Percentiles rank a stretch among this genome's conserved stretches.
These are phyloP conservation scores for Condylostylus longicornis DNA, from an alignment of 1,140 invertebrate species.

Conservation along the genomic window DNA sequence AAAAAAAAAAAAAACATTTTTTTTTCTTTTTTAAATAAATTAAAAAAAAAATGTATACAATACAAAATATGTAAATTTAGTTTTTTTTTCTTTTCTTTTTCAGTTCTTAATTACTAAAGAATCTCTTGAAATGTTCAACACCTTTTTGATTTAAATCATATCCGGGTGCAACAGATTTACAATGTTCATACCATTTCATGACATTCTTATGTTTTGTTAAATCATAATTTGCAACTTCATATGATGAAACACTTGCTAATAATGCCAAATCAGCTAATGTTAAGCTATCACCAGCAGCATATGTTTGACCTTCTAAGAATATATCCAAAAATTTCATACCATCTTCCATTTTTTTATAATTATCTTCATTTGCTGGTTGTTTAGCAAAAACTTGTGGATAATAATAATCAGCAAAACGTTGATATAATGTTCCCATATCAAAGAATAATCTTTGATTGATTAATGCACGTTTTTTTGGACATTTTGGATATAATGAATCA, in stretches of 20 bases:
- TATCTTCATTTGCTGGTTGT: constrained; percentile 42
- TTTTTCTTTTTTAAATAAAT: background rate
- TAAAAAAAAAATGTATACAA: background rate
- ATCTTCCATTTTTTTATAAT: constrained; percentile 43
- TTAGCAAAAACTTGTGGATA: constrained; percentile 51
- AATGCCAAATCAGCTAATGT: constrained; percentile 56
- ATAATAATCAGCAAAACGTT: constrained; percentile 36
- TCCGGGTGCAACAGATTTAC: constrained; percentile 47
- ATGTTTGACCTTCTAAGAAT: constrained; percentile 45
- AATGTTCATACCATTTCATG: constrained; percentile 47
- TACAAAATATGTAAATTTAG: background rate
- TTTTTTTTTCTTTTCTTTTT: no score
- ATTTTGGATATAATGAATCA: constrained; percentile 48
- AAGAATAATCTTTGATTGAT: constrained; percentile 59
- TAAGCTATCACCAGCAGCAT: constrained; percentile 45
- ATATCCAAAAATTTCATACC: constrained; percentile 46
- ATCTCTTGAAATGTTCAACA: constrained; percentile 34
- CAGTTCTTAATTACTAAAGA: background rate
- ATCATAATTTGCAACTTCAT: constrained; percentile 47
- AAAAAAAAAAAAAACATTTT: background rate
- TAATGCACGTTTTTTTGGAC: constrained; percentile 44
- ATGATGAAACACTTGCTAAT: constrained; percentile 45
- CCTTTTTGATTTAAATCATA: constrained; percentile 54
- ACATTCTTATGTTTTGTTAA: constrained; percentile 50
- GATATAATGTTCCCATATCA: constrained; percentile 50